Conservation (phyloP, 2,113 vertebrate species). For the Megatriorchis doriae region DNA sequence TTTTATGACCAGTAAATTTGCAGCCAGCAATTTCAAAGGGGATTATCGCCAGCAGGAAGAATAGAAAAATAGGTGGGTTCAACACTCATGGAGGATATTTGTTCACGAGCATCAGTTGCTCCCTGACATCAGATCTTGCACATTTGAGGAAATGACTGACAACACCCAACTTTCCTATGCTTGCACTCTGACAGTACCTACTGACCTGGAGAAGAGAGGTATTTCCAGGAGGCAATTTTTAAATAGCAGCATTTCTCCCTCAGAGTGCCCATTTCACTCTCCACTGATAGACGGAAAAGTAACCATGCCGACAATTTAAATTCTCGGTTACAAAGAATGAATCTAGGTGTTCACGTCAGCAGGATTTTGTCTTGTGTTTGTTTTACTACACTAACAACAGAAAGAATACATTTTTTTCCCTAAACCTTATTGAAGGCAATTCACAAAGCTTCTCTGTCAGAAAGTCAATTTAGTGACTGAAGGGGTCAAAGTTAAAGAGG, state of each 20-base stretch:
- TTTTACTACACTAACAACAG: not conserved
- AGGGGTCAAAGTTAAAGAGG: not conserved
- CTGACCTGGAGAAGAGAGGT: not conserved
- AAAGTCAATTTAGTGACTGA: not conserved
- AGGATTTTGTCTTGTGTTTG: not conserved
- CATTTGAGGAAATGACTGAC: not conserved
- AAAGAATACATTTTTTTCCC: not conserved
- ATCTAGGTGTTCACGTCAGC: not conserved
- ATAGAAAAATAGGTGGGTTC: not conserved
- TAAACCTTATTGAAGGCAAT: fast-evolving
- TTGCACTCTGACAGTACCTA: not conserved
- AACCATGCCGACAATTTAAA: not conserved
- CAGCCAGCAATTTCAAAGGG: not conserved
- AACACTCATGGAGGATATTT: not conserved
- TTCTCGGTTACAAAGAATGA: not conserved
- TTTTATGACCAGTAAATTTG: not conserved
- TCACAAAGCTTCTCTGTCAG: not conserved
- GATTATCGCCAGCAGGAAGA: not conserved
- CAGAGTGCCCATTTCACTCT: not conserved
- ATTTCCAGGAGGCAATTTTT: not conserved
- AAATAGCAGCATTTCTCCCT: not conserved
- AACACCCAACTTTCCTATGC: not conserved
- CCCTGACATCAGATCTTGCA: not conserved
- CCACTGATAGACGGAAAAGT: not conserved
- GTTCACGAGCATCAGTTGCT: not conserved